phyloP scores from a whole-genome alignment of 2,113 vertebrate species.

The Atlantisia rogersi region DNA sequence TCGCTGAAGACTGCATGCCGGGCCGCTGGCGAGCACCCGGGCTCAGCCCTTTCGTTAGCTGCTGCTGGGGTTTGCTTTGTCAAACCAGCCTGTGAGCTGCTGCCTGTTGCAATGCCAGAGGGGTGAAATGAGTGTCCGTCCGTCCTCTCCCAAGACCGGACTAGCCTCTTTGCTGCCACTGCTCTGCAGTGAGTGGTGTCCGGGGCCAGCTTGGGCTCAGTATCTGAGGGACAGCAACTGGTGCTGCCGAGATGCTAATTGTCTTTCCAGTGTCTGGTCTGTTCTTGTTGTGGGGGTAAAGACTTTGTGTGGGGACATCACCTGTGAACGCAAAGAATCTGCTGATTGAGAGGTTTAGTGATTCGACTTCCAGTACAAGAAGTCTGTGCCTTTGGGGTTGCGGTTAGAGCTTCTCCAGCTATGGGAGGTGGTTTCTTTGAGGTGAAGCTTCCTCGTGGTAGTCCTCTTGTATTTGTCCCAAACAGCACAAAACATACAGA shows the following conservation, averaged over 20 bases:
- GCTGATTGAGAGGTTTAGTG: neutral
- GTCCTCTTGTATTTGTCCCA: neutral
- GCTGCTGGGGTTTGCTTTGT: neutral
- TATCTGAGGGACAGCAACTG: neutral
- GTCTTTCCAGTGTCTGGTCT: neutral
- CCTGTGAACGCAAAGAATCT: neutral
- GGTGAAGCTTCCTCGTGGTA: neutral
- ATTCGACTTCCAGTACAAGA: constrained; percentile 13
- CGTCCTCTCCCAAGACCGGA: neutral
- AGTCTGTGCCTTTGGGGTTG: neutral
- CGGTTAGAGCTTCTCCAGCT: neutral
- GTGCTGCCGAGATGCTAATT: neutral
- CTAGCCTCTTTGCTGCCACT: neutral
- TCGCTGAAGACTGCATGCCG: neutral
- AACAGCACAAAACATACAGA: neutral
- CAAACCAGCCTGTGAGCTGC: neutral
- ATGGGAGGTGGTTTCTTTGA: neutral
- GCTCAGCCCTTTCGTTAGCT: neutral
- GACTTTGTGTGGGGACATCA: neutral
- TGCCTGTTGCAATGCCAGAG: rapidly evolving
- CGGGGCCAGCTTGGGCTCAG: neutral
- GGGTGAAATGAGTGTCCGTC: neutral
- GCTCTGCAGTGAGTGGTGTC: neutral
- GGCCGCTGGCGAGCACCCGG: neutral
- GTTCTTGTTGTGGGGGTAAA: neutral